These are phyloP conservation scores for Menidia beryllina DNA, from an alignment of 2,113 vertebrate species.

Conservation along the genomic window DNA sequence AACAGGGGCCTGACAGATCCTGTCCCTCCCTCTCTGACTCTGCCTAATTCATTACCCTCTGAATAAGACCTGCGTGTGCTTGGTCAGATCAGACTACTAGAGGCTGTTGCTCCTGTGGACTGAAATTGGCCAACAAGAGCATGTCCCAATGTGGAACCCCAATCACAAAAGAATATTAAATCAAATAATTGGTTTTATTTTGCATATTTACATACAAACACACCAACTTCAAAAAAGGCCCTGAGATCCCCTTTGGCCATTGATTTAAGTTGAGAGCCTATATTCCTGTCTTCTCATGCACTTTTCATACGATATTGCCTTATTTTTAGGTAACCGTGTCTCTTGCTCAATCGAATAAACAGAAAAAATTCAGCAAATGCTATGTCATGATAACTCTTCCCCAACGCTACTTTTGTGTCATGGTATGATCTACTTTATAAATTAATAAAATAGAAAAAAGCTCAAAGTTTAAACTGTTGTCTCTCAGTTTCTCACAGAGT, in stretches of 20 bases:
- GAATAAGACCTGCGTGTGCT: slow-evolving; percentile 64
- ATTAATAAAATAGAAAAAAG: no score
- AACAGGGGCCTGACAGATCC: slow-evolving; percentile 73
- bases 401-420: no score
- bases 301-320: no score
- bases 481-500: no score
- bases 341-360: no score
- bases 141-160: no score
- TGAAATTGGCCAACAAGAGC: background rate
- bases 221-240: background rate
- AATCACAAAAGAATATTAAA: background rate
- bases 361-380: no score
- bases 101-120: slow-evolving; percentile 28
- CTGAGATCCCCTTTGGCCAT: background rate
- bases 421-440: no score
- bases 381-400: no score
- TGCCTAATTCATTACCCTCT: slow-evolving; percentile 71
- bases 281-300: no score
- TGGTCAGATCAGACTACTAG: slow-evolving; percentile 32
- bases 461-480: no score
- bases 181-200: background rate
- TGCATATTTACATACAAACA: background rate
- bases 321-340: no score
- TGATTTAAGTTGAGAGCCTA: background rate
- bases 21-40: slow-evolving; percentile 52